Evolutionary conservation across 2,888 invertebrate species (phyloP), one percentile per base, ranked within the genome.

Genomic region (Agrypnus murinus): DNA sequence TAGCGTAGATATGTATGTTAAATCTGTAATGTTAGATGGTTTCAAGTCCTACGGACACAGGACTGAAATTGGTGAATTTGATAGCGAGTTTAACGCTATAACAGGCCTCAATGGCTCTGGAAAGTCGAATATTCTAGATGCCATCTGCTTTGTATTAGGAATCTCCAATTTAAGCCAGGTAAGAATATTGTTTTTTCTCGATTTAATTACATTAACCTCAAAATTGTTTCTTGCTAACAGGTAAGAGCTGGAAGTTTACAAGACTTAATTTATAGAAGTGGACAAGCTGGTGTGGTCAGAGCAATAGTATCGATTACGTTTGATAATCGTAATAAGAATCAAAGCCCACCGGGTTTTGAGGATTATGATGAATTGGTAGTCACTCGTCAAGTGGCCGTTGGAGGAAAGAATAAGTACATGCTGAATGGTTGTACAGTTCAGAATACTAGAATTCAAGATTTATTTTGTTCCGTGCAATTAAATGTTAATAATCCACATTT

Each of bases 401-500:
- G 96, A 5, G 94, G 93, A 8, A 95, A 95, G 82, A 95, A 94
- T 83, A 97, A 96, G 81, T 99, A 98, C 83, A 87, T 96, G 78
- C 95, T 99, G 72, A 99, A 99, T 83, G 98, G 98, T 2, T 91
- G 92, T 67, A 93, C 92, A 80, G 97, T 96, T 0, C 94, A 93
- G 75, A 96, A 96, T 86, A 96, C 95, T 82, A 89, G 95, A 77
- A 95, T 99, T 0, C 92, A 93, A 43, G 99, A 99, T 85, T 87
- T 99, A 82, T 99, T 99, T 86, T 95, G 97, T 79, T 97, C 98
- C 0, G 94, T 99, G 5, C 98, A 98, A 83, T 88, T 99, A 40
- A 99, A 99, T 82, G 97, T 99, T 1, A 99, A 99, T 87, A 99
- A 99, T 87, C 99, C 99, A 0, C 98, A 99, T 85, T 99, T 99